These are phyloP conservation scores for Ceryle rudis DNA, from an alignment of 2,797 vertebrate species.

Conservation along the genomic window DNA sequence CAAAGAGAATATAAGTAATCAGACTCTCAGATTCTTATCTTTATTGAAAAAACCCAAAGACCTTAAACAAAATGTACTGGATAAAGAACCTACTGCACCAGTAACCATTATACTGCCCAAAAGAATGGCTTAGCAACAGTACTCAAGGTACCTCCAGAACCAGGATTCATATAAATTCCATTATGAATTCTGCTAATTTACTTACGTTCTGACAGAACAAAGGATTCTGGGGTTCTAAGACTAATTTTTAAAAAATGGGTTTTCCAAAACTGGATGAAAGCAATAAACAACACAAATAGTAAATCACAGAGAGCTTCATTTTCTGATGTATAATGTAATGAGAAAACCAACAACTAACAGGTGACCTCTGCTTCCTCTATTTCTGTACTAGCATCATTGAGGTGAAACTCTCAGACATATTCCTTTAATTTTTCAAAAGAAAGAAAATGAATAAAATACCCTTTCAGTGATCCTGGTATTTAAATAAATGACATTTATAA, in stretches of 20 bases:
- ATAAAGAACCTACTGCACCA: not conserved
- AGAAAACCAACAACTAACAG: not conserved
- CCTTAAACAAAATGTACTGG: not conserved
- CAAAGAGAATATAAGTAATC: not conserved
- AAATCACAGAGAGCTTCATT: not conserved
- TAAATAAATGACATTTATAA: slow-evolving; percentile 69
- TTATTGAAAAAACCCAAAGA: not conserved
- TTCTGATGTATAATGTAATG: slow-evolving; percentile 1
- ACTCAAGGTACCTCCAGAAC: not conserved
- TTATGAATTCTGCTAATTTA: not conserved
- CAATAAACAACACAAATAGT: not conserved
- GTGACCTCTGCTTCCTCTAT: slow-evolving; percentile 17
- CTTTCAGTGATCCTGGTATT: slow-evolving; percentile 59
- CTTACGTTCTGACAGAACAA: not conserved
- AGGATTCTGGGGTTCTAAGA: not conserved
- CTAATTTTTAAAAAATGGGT: not conserved
- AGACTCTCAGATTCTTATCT: not conserved
- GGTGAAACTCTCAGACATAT: slow-evolving; percentile 30
- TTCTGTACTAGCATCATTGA: slow-evolving; percentile 35
- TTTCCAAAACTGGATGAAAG: not conserved
- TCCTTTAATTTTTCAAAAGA: slow-evolving; percentile 58
- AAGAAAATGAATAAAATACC: slow-evolving; percentile 63
- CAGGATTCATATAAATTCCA: not conserved
- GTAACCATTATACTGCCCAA: not conserved
- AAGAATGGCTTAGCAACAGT: not conserved